A percentile compares a stretch with the other conserved stretches of the same genome.
Conservation (phyloP, 2,888 invertebrate species). For the Agrochola lychnidis region DNA sequence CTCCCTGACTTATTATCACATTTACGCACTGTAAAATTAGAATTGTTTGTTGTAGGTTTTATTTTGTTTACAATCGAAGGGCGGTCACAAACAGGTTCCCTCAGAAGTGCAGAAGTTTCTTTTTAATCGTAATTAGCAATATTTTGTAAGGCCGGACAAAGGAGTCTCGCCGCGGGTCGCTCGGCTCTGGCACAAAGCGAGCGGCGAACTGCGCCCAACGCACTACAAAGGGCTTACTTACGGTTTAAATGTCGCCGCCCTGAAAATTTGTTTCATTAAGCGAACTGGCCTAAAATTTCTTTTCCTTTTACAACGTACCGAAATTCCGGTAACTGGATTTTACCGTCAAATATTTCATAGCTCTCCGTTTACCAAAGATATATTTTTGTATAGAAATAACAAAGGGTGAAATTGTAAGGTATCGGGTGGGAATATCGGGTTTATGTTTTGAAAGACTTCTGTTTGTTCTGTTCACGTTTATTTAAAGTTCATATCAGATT, state of each 20-base stretch:
- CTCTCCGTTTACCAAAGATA: conserved; percentile 80
- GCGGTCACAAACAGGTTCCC: conserved; percentile 52
- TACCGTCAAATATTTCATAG: conserved; percentile 79
- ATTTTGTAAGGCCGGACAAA: conserved; percentile 85
- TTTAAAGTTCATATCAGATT: conserved; percentile 58
- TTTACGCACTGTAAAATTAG: conserved; percentile 7
- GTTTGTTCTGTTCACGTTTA: conserved; percentile 60
- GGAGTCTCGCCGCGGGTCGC: conserved; percentile 80
- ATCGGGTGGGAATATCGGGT: conserved; percentile 74
- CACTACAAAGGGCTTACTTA: conserved; percentile 89
- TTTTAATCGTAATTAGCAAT: conserved; percentile 88
- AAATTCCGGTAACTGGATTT: conserved; percentile 78
- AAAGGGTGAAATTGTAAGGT: conserved; percentile 77
- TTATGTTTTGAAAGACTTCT: conserved; percentile 68
- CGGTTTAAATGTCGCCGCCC: conserved; percentile 87
- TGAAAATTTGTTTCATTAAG: conserved; percentile 89
- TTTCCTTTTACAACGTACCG: conserved; percentile 76
- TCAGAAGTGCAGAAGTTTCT: conserved; percentile 73
- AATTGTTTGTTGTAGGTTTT: conserved; percentile 33
- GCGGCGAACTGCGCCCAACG: conserved; percentile 70
- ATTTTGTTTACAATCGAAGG: conserved; percentile 56
- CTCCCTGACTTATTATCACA: conserved; percentile 1
- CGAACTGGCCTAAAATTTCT: conserved; percentile 84
- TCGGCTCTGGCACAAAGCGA: conserved; percentile 82
- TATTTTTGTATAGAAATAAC: conserved; percentile 76